These are phyloP conservation scores for Yponomeuta cagnagella DNA, from an alignment of 2,888 invertebrate species.

Conservation along the genomic window DNA sequence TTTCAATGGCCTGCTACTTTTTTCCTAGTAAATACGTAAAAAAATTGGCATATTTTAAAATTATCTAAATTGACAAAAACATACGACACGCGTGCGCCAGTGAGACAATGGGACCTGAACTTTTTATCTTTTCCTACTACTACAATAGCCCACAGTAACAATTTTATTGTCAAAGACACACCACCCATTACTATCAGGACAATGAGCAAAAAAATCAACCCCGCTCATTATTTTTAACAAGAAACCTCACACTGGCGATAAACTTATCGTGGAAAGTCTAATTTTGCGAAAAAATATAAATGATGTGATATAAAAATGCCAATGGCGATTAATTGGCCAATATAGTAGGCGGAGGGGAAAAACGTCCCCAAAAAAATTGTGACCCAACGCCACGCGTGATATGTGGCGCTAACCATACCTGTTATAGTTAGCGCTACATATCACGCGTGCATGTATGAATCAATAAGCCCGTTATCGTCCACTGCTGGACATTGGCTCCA, in stretches of 20 bases:
- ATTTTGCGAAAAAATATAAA: slow-evolving; percentile 51
- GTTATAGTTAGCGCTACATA: not conserved
- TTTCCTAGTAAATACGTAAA: too few relatives aligned
- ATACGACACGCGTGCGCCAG: too few relatives aligned
- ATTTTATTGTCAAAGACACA: not conserved
- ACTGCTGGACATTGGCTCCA: too few relatives aligned
- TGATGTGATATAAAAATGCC: slow-evolving; percentile 27
- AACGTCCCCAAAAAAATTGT: slow-evolving; percentile 17
- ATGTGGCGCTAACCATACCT: not conserved
- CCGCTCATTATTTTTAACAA: slow-evolving; percentile 72
- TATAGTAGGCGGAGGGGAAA: slow-evolving; percentile 25
- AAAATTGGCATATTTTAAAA: too few relatives aligned
- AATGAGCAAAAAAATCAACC: slow-evolving; percentile 14
- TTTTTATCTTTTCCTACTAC: not conserved
- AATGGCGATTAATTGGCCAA: slow-evolving; percentile 44
- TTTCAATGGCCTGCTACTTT: too few relatives aligned
- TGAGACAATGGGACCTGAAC: too few relatives aligned
- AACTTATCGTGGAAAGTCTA: slow-evolving; percentile 29
- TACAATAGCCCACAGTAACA: not conserved
- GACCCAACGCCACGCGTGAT: not conserved
- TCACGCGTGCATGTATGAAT: too few relatives aligned
- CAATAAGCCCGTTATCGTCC: too few relatives aligned
- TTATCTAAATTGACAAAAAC: too few relatives aligned
- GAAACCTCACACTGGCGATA: slow-evolving; percentile 18
- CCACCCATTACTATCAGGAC: not conserved